Evolutionary conservation across 2,888 invertebrate species (phyloP).

Genomic region (Xylophagus ater): DNA sequence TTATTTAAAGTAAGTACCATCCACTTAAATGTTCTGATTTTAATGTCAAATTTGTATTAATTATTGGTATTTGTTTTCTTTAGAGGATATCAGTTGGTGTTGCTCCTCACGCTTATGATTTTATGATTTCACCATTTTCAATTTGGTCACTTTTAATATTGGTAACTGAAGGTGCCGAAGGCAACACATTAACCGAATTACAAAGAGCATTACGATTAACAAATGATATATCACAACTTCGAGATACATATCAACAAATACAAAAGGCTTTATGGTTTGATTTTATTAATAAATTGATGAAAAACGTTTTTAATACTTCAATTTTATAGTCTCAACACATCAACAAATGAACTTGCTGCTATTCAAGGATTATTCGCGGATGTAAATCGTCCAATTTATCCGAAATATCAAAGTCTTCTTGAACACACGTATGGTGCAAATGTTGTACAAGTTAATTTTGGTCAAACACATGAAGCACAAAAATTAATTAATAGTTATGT

Average conservation of each 20-base stretch:
- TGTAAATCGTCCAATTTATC: slow-evolving; percentile 25
- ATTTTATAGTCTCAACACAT: slow-evolving; percentile 27
- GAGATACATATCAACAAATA: slow-evolving; percentile 21
- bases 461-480: slow-evolving; percentile 41
- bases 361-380: slow-evolving; percentile 42
- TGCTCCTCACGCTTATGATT: slow-evolving; percentile 27
- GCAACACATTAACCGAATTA: slow-evolving; percentile 44
- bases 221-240: slow-evolving; percentile 18
- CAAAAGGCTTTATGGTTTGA: slow-evolving; percentile 20
- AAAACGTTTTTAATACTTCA: background rate
- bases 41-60: background rate
- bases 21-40: background rate
- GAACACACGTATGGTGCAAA: slow-evolving; percentile 42
- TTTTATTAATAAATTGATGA: background rate
- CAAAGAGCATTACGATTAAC: slow-evolving; percentile 33
- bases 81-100: slow-evolving; percentile 22
- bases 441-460: slow-evolving; percentile 47
- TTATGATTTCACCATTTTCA: slow-evolving; percentile 54
- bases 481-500: slow-evolving; percentile 56
- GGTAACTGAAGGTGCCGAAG: slow-evolving; percentile 48
- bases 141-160: slow-evolving; percentile 54
- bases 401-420: slow-evolving; percentile 26
- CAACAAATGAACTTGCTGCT: slow-evolving; percentile 38
- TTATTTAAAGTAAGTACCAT: slow-evolving; percentile 14
- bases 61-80: slow-evolving; percentile 9